Conservation (phyloP, 53 echinoderm and acorn worm genomes). For the Paracentrotus lividus region DNA sequence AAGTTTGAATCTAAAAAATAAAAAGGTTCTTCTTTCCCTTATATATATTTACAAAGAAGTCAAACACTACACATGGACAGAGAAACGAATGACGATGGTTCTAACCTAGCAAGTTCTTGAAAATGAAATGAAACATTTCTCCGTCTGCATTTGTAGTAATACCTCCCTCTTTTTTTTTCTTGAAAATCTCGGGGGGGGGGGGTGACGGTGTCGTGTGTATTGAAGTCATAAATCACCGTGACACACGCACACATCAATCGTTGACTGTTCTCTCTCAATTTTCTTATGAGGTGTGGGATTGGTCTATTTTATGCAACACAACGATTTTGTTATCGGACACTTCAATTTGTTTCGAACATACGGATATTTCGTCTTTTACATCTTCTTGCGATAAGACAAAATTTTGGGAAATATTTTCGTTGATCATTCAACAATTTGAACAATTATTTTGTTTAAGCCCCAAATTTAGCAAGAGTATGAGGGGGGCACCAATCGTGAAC, state of each 20-base stretch:
- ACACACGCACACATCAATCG: not conserved
- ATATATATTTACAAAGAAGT: not conserved
- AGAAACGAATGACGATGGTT: not conserved
- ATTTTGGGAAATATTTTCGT: too few species aligned
- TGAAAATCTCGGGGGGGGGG: not conserved
- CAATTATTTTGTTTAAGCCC: too few species aligned
- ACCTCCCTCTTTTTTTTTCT: slow-evolving; percentile 20
- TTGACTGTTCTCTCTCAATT: slow-evolving; percentile 6
- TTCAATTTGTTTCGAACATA: not conserved
- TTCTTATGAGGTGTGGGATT: not conserved
- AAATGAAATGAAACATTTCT: slow-evolving; percentile 30
- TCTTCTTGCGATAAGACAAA: too few species aligned
- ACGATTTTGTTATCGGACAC: slow-evolving; percentile 16
- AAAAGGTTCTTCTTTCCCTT: not conserved
- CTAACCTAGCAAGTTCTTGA: not conserved
- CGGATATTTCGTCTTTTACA: not conserved
- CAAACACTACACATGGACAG: not conserved
- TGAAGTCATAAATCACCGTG: slow-evolving; percentile 37
- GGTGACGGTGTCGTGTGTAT: not conserved
- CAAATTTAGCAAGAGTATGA: too few species aligned
- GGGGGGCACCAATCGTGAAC: too few species aligned
- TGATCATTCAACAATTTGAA: too few species aligned
- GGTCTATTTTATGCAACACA: not conserved
- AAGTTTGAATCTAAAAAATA: slow-evolving; percentile 12
- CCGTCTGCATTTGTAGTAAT: slow-evolving; percentile 35